Evolutionary conservation across 2,888 invertebrate genomes (phyloP).

Genomic region (Dynastes tityus): DNA sequence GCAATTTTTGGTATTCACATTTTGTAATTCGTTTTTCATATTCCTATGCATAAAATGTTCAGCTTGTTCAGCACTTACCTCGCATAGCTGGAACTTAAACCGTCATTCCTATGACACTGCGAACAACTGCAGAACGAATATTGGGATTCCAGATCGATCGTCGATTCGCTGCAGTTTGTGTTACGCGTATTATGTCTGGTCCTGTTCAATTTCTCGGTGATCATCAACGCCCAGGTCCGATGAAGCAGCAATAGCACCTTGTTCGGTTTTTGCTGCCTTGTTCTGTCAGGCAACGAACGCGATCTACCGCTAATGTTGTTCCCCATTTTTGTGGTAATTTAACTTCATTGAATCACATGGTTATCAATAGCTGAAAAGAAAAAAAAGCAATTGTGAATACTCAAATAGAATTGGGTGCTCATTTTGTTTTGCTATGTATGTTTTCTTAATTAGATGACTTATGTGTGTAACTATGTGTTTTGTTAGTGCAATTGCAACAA

Average conservation of each 20-base stretch:
- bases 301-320: slow-evolving; percentile 53
- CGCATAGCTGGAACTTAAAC: slow-evolving; percentile 55
- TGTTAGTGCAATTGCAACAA: too few species aligned
- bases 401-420: too few species aligned
- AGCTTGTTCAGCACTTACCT: slow-evolving; percentile 54
- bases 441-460: too few species aligned
- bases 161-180: slow-evolving; percentile 44
- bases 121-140: slow-evolving; percentile 67
- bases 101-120: slow-evolving; percentile 65
- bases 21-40: too few species aligned
- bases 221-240: slow-evolving; percentile 66
- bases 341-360: slow-evolving; percentile 7
- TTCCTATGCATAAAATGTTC: too few species aligned
- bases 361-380: neutral
- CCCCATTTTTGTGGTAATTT: slow-evolving; percentile 51
- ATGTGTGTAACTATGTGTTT: too few species aligned
- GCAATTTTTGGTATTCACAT: too few species aligned
- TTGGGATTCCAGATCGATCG: slow-evolving; percentile 63
- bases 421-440: too few species aligned
- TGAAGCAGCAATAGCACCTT: slow-evolving; percentile 65
- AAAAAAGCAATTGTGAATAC: neutral
- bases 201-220: slow-evolving; percentile 62
- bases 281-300: slow-evolving; percentile 47
- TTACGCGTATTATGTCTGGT: slow-evolving; percentile 51
- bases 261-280: slow-evolving; percentile 53